Evolutionary conservation across 2,797 vertebrate species (phyloP), one percentile per base, ranked within the genome.

Genomic region (Discoglossus pictus): DNA sequence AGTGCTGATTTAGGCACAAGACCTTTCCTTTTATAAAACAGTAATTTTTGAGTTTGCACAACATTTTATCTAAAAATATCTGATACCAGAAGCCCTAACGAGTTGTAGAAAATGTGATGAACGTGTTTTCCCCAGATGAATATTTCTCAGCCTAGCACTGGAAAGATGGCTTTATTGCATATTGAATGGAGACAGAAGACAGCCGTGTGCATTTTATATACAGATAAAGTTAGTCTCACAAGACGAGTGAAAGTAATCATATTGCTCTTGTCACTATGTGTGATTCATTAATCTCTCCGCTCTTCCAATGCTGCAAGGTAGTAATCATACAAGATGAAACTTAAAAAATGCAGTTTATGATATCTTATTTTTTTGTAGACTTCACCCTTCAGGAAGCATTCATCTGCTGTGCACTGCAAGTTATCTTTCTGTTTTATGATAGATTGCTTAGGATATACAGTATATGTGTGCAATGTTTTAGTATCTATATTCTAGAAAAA

Each of bases 261-360:
- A 50, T 50, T 50, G 46, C 7, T 50, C 46, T 25, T 50, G 46
- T 50, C 46, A 25, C 23, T 21, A 9, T 54, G 36, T 20, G 34
- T 54, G 17, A 54, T 54, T 36, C 18, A 54, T 23, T 13, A 10
- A 20, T 54, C 18, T 18, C 34, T 6, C 52, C 34, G 13, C 2
- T 34, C 7, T 6, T 54, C 13, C 17, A 6, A 4, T 25, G 52
- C 52, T 38, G 34, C 31, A 36, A 54, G 21, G 18, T n/a, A 7
- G 52, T 31, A 35, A 34, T 53, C 16, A 53, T 23, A 38, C 52
- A n/a, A 7, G 27, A 54, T 54, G 9, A 38, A 38, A 38, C 17
- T 2, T 54, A 54, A 54, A 36, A 38, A 7, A 20, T 54, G 17
- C 52, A 54, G 20, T 54, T 31, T n/a, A n/a, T 34, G 16, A 35